Conservation (phyloP, 2,888 invertebrate genomes). For the Tuta absoluta region DNA sequence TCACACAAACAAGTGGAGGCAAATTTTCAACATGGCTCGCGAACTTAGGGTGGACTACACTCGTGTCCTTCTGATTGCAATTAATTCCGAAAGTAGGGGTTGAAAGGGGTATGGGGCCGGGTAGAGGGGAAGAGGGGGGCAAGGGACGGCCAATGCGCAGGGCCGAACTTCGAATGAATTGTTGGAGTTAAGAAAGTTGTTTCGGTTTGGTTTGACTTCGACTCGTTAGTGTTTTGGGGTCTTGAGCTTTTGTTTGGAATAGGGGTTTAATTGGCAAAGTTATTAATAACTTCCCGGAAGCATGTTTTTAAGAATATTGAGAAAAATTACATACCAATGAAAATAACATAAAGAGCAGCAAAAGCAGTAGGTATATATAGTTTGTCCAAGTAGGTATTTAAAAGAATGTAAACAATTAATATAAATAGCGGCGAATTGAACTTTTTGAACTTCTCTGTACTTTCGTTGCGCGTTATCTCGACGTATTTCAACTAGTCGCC, state of each 20-base stretch:
- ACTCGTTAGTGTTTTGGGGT: constrained; percentile 58
- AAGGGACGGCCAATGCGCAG: constrained; percentile 76
- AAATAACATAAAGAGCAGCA: background rate
- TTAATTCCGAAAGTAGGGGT: constrained; percentile 73
- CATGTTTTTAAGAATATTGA: background rate
- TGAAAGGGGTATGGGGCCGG: constrained; percentile 41
- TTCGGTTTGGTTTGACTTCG: constrained; percentile 47
- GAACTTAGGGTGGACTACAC: constrained; percentile 77
- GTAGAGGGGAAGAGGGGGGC: constrained; percentile 44
- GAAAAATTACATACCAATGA: background rate
- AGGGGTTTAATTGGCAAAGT: constrained; percentile 32
- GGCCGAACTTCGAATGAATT: constrained; percentile 69
- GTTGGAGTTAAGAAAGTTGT: constrained; percentile 61
- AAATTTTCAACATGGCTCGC: constrained; percentile 77
- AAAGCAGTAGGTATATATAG: too few relatives aligned
- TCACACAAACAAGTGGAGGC: constrained; percentile 54
- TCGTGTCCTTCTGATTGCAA: constrained; percentile 82
- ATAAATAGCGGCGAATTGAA: too few relatives aligned
- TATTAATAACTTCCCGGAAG: background rate
- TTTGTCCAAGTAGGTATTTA: too few relatives aligned
- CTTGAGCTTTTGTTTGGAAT: constrained; percentile 41
- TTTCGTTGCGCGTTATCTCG: too few relatives aligned
- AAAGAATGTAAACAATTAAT: too few relatives aligned
- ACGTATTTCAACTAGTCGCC: too few relatives aligned
- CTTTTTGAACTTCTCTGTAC: too few relatives aligned